Percentiles rank a stretch among this genome's conserved stretches.
phyloP scores from a whole-genome alignment of 2,797 vertebrate species.

The Rhabdomys pumilio region DNA sequence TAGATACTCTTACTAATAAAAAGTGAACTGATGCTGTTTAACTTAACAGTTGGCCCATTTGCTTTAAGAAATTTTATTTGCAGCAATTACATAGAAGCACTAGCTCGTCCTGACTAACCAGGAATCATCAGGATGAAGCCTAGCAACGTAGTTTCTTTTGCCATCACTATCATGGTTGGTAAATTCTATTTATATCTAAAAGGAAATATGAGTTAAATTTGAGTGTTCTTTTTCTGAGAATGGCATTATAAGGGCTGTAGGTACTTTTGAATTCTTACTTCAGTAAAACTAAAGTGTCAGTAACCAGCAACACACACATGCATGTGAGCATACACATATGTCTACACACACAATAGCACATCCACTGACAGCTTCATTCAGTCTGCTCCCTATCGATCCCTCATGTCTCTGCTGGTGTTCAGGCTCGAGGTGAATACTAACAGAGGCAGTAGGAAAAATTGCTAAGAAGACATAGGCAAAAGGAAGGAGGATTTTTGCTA shows the following conservation, averaged over 20 bases:
- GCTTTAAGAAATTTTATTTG: conserved; percentile 11
- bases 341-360: background rate
- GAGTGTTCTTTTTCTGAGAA: background rate
- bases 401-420: background rate
- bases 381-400: background rate
- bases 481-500: background rate
- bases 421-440: background rate
- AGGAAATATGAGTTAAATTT: conserved; percentile 46
- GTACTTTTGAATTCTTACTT: conserved; percentile 21
- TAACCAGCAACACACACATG: background rate
- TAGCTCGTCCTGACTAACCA: background rate
- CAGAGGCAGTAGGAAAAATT: background rate
- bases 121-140: background rate
- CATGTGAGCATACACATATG: background rate
- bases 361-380: background rate
- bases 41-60: background rate
- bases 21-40: conserved; percentile 35
- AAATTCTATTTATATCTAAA: conserved; percentile 18
- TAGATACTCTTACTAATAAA: conserved; percentile 29
- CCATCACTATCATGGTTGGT: background rate
- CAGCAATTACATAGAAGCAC: background rate
- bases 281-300: background rate
- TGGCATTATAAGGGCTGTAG: background rate
- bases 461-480: background rate
- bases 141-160: background rate